Evolutionary conservation across 2,888 invertebrate genomes (phyloP).

Genomic region (Patella pellucida): DNA sequence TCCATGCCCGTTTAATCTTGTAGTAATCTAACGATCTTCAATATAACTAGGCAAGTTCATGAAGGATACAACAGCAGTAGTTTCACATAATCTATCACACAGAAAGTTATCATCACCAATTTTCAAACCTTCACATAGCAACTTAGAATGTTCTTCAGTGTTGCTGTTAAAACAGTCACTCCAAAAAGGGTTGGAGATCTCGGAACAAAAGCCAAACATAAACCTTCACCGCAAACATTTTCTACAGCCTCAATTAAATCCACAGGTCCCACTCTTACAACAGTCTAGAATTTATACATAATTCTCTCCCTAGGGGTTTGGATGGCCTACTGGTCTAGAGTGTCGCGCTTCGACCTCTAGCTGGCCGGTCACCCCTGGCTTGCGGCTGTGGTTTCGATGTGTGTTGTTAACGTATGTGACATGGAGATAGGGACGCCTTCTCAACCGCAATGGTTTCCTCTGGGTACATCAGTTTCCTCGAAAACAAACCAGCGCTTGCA

Average conservation of each 20-base stretch:
- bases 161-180: too few relatives aligned
- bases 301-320: too few relatives aligned
- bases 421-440: too few relatives aligned
- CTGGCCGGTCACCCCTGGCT: too few relatives aligned
- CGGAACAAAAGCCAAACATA: not conserved
- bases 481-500: too few relatives aligned
- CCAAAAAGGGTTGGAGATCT: not conserved
- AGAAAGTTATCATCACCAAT: not conserved
- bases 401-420: too few relatives aligned
- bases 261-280: not conserved
- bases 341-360: too few relatives aligned
- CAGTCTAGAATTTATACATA: too few relatives aligned
- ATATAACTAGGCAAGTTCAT: not conserved
- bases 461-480: too few relatives aligned
- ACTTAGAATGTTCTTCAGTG: not conserved
- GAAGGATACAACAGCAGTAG: not conserved
- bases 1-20: not conserved
- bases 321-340: too few relatives aligned
- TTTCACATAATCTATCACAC: not conserved
- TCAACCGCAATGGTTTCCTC: too few relatives aligned
- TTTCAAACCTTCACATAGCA: not conserved
- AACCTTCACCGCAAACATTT: not conserved
- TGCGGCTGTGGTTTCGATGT: too few relatives aligned
- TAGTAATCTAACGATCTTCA: not conserved
- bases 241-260: not conserved